A percentile compares a stretch with the other conserved stretches of the same genome.
Conservation (phyloP, 2,888 invertebrate genomes). For the Therioaphis trifolii region DNA sequence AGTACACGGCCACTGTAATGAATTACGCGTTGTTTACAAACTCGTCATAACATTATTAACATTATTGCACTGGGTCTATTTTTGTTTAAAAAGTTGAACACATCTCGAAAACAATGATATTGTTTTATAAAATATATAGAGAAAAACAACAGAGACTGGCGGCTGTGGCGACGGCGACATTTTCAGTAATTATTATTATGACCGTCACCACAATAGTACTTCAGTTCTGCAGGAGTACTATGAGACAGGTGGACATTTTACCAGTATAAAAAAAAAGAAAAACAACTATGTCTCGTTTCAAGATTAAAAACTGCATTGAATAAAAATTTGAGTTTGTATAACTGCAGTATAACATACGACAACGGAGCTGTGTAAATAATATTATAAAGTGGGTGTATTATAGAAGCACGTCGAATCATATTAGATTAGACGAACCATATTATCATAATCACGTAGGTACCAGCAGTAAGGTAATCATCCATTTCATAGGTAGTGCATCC, state of each 20-base stretch:
- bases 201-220: background rate
- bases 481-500: too few relatives aligned
- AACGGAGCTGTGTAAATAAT: too few relatives aligned
- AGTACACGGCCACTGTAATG: background rate
- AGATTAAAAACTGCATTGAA: conserved; percentile 20
- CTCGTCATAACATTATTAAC: background rate
- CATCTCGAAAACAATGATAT: background rate
- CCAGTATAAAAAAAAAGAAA: background rate
- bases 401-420: too few relatives aligned
- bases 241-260: background rate
- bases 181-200: conserved; percentile 6
- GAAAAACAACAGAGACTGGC: too few relatives aligned
- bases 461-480: too few relatives aligned
- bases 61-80: background rate
- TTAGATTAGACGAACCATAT: too few relatives aligned
- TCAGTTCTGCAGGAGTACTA: too few relatives aligned
- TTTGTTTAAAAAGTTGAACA: background rate
- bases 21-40: background rate
- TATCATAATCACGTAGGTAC: too few relatives aligned
- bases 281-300: too few relatives aligned
- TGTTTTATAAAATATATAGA: background rate
- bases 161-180: background rate
- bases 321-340: too few relatives aligned
- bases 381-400: too few relatives aligned
- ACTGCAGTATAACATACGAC: too few relatives aligned